A percentile compares a stretch with the other conserved stretches of the same genome.
Evolutionary conservation across 2,113 vertebrate genomes (phyloP).

Genomic region (Nannobrachium achirus): DNA sequence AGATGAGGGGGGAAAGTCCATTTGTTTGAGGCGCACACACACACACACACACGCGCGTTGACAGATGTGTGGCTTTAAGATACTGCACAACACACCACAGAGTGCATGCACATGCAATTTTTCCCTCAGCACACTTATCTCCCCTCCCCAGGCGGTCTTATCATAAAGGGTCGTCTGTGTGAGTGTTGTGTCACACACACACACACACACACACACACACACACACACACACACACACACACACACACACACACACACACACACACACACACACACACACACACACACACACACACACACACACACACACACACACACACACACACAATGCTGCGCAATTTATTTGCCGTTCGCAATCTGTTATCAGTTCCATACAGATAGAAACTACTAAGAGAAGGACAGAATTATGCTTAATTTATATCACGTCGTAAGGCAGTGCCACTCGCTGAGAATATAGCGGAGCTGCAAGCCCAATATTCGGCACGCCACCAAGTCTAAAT

Average conservation of each 20-base stretch:
- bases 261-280: too few relatives aligned
- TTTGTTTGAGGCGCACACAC: slow-evolving; percentile 29
- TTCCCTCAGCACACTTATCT: slow-evolving; percentile 63
- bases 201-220: neutral
- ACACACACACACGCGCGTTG: slow-evolving; percentile 10
- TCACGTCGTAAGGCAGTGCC: too few relatives aligned
- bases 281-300: neutral
- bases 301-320: neutral
- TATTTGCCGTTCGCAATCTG: slow-evolving; percentile 4
- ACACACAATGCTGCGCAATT: slow-evolving; percentile 2
- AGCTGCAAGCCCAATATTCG: too few relatives aligned
- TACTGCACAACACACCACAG: slow-evolving; percentile 25
- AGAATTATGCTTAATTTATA: neutral
- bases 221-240: too few relatives aligned
- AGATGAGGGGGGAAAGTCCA: slow-evolving; percentile 17
- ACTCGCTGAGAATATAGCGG: too few relatives aligned
- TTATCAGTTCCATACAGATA: slow-evolving; percentile 29
- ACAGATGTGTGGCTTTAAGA: slow-evolving; percentile 48
- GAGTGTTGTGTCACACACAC: slow-evolving; percentile 6
- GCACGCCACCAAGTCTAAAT: neutral
- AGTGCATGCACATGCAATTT: slow-evolving; percentile 50
- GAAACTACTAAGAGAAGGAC: slow-evolving; percentile 18
- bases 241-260: too few relatives aligned
- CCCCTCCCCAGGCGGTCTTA: slow-evolving; percentile 58
- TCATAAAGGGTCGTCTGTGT: slow-evolving; percentile 43